Conservation (phyloP, 1,140 invertebrate species). For the Drosophila parvula region DNA sequence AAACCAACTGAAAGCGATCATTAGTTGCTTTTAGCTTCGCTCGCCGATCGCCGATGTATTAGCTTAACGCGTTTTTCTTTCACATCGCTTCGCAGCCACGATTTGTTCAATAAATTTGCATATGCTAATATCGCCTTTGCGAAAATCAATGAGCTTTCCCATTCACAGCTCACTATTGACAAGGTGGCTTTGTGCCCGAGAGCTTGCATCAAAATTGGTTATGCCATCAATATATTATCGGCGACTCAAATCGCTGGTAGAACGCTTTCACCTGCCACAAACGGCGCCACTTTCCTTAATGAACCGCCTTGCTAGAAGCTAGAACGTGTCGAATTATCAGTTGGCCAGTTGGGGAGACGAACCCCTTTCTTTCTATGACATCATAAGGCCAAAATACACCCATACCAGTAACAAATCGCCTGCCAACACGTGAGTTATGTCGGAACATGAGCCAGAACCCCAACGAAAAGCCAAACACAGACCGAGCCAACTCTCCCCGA, state of each 20-base stretch:
- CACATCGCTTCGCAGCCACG: constrained; percentile 54
- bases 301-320: constrained; percentile 21
- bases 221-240: constrained; percentile 32
- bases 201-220: constrained; percentile 55
- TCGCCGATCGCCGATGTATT: constrained; percentile 12
- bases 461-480: constrained; percentile 10
- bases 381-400: constrained; percentile 57
- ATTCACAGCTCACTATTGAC: constrained; percentile 49
- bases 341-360: constrained; percentile 17
- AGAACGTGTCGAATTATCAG: constrained; percentile 66
- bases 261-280: constrained; percentile 64
- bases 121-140: constrained; percentile 63
- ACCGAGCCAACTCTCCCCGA: constrained; percentile 16
- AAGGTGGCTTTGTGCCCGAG: constrained; percentile 2
- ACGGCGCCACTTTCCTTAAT: constrained; percentile 33
- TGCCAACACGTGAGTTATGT: constrained; percentile 75
- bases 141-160: constrained; percentile 66
- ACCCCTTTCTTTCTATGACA: constrained; percentile 61
- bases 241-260: constrained; percentile 28
- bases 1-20: constrained; percentile 20
- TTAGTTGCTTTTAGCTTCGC: constrained; percentile 26
- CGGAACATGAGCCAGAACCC: constrained; percentile 23
- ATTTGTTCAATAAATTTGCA: constrained; percentile 75
- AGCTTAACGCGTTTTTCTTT: constrained; percentile 37
- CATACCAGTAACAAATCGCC: constrained; percentile 41